These are phyloP conservation scores for Ferrisia virgata DNA, from an alignment of 2,888 invertebrate species.

Conservation along the genomic window DNA sequence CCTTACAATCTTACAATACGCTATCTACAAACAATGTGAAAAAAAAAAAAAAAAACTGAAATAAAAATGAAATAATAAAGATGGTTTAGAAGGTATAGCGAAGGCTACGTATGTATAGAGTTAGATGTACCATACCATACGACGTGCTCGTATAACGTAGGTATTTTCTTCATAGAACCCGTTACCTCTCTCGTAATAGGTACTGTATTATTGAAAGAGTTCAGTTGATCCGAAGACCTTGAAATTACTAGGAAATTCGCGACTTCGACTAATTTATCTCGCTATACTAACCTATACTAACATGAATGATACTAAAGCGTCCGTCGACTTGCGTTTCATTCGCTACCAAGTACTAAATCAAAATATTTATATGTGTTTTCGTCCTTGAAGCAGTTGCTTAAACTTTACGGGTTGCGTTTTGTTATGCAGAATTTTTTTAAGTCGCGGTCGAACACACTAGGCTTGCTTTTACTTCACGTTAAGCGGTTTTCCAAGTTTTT, in stretches of 20 bases:
- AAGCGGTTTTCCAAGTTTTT: background rate
- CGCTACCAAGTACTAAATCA: background rate
- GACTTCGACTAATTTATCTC: background rate
- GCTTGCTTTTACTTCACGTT: background rate
- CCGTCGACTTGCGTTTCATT: background rate
- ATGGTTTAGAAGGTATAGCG: background rate
- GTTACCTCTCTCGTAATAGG: background rate
- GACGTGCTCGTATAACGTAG: background rate
- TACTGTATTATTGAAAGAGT: background rate
- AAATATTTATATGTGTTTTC: constrained; percentile 8
- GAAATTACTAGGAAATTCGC: constrained; percentile 26
- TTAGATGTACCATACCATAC: background rate
- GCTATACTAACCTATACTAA: constrained; percentile 22
- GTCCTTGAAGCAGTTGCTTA: constrained; percentile 5
- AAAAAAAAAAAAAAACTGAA: too few relatives aligned
- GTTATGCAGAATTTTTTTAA: background rate
- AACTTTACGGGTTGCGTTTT: background rate
- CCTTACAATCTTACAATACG: too few relatives aligned
- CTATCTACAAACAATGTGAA: too few relatives aligned
- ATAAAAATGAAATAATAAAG: too few relatives aligned
- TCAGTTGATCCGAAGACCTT: background rate
- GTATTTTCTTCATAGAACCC: background rate
- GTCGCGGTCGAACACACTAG: too few relatives aligned
- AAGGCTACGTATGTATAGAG: background rate
- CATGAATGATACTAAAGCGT: constrained; percentile 18